These are phyloP conservation scores for Tetragnatha montana DNA, from an alignment of 2,888 invertebrate genomes.

Conservation along the genomic window DNA sequence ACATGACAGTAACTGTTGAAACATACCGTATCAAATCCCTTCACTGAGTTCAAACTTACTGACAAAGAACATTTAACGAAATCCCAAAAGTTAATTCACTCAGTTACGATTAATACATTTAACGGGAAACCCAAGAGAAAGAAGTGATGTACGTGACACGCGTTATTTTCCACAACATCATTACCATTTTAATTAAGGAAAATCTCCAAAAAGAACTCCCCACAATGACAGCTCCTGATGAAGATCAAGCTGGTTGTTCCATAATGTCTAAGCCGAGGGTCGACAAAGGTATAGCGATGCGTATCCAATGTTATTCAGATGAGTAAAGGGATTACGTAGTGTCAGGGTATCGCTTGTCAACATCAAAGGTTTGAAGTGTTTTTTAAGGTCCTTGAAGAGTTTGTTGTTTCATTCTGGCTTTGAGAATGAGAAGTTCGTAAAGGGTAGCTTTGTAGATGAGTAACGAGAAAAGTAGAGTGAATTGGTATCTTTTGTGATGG, in stretches of 20 bases:
- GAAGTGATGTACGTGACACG: neutral
- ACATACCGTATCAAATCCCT: too few relatives aligned
- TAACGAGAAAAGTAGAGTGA: neutral
- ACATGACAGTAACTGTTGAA: too few relatives aligned
- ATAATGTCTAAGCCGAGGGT: neutral
- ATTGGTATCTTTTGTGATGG: neutral
- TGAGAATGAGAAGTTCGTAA: neutral
- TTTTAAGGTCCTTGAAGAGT: neutral
- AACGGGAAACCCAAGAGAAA: neutral
- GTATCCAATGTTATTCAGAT: neutral
- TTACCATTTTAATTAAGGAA: constrained; percentile 1
- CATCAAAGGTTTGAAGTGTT: neutral
- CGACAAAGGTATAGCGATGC: neutral
- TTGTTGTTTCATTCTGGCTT: neutral
- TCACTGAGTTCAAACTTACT: too few relatives aligned
- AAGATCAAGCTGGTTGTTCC: neutral
- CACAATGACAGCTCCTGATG: neutral
- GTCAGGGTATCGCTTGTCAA: neutral
- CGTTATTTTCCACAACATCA: neutral
- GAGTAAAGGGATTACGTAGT: neutral
- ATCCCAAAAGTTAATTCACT: neutral
- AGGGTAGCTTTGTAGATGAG: neutral
- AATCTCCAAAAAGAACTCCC: neutral
- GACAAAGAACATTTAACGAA: neutral
- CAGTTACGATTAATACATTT: neutral